Base-by-base conservation (phyloP, 1,140 invertebrate genomes). In the Manduca sexta region DNA sequence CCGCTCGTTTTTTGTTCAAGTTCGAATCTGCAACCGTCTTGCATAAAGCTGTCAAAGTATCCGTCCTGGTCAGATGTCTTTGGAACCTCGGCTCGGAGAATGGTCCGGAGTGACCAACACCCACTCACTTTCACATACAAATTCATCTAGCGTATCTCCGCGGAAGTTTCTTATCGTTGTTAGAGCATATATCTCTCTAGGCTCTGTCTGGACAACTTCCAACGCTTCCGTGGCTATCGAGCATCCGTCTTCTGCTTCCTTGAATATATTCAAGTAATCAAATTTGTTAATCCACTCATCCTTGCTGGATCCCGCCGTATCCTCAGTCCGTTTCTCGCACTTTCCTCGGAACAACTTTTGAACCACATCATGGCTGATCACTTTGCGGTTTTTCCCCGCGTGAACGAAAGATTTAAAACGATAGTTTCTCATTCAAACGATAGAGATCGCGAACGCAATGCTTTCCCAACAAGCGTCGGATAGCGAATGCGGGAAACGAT, bases 311-410 rank as follows among this genome's bases (percentile, higher is more conserved):
- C 52, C 41, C 1, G 33, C 35, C 34, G 37, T 42, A 8, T 54
- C 40, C 41, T 73, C 77, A 67, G 45, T 58, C 49, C 16, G 69
- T 68, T 59, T 89, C 86, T 33, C 88, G 79, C 39, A 74, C 61
- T 65, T 87, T 87, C 60, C 84, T 77, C 34, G 79, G 81, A 81
- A 89, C 87, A 84, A 88, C 81, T 74, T 90, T 68, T 90, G 88
- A 88, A 89, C 88, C 88, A 90, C 65, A 77, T 89, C 88, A 89
- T 89, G 88, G 55, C 85, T 74, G 50, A 89, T 89, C 47, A 70
- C 78, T 64, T 68, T 81, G 78, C 88, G 88, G 88, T 89, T 89
- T 64, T 84, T 86, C 52, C 88, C 88, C 86, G 88, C 88, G 77
- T 88, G 83, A 49, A 89, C 80, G 68, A 89, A 90, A 68, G 88